phyloP scores from a whole-genome alignment of 2,888 invertebrate species.

The Metallyticus violacea region DNA sequence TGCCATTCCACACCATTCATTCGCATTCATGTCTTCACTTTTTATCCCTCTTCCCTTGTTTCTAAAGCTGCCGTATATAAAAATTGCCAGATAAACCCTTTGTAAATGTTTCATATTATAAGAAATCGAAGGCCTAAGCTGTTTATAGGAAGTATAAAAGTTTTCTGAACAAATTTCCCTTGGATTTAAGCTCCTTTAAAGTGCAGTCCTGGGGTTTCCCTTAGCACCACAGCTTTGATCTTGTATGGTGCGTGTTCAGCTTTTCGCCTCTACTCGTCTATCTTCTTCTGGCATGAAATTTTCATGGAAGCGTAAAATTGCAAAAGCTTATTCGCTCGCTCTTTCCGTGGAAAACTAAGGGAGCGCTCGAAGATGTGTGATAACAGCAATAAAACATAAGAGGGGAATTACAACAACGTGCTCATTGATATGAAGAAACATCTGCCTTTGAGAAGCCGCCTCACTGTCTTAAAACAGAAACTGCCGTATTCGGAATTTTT shows the following conservation, averaged over 20 bases:
- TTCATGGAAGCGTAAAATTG: not conserved
- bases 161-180: not conserved
- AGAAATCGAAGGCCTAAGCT: not conserved
- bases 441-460: not conserved
- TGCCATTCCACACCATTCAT: no score
- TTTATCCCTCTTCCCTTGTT: no score
- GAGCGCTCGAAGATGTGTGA: not conserved
- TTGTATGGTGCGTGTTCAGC: not conserved
- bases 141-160: no score
- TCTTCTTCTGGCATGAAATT: not conserved
- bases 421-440: no score
- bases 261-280: not conserved
- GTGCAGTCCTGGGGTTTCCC: not conserved
- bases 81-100: no score
- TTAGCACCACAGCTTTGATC: not conserved
- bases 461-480: no score
- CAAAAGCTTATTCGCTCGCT: not conserved
- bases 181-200: not conserved
- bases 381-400: not conserved
- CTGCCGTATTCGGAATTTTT: no score
- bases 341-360: not conserved
- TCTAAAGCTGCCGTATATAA: no score
- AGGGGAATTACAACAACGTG: not conserved
- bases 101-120: not conserved
- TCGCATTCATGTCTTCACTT: no score